Percentiles rank a stretch among this genome's conserved stretches.
Evolutionary conservation across 64 coral and sea anemone genomes (phyloP).

Genomic region (Hydrozoanthus tunicans): DNA sequence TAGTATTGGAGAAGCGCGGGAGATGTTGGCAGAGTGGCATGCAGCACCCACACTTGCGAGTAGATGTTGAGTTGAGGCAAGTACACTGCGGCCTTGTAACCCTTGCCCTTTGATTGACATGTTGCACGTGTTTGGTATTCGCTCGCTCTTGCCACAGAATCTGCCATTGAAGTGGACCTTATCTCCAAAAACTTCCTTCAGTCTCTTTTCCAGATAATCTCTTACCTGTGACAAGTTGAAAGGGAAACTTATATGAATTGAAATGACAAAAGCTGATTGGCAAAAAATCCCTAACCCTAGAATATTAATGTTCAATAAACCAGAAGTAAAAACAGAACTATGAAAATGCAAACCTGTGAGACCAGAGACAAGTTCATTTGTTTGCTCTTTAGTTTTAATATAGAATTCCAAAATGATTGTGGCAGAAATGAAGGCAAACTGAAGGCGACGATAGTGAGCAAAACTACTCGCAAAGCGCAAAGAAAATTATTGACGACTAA

Average conservation of each 20-base stretch:
- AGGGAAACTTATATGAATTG: not conserved
- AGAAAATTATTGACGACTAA: too few species aligned
- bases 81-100: slow-evolving; percentile 68
- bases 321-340: too few species aligned
- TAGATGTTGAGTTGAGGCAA: slow-evolving; percentile 54
- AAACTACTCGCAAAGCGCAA: too few species aligned
- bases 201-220: slow-evolving; percentile 83
- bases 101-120: slow-evolving; percentile 81
- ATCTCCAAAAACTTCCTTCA: slow-evolving; percentile 71
- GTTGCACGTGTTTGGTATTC: slow-evolving; percentile 97
- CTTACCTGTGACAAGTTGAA: slow-evolving; percentile 61
- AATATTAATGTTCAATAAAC: too few species aligned
- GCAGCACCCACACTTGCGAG: slow-evolving; percentile 96
- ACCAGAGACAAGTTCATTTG: too few species aligned
- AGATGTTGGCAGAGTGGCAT: slow-evolving; percentile 79
- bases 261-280: not conserved
- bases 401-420: too few species aligned
- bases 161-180: slow-evolving; percentile 89
- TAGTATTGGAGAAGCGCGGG: slow-evolving; percentile 85
- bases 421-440: too few species aligned
- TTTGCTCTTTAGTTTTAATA: too few species aligned
- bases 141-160: slow-evolving; percentile 68
- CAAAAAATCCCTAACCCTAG: too few species aligned
- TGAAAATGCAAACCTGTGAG: too few species aligned
- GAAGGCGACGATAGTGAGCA: too few species aligned